Evolutionary conservation across 2,113 vertebrate species (phyloP).

Genomic region (Microtus pennsylvanicus): DNA sequence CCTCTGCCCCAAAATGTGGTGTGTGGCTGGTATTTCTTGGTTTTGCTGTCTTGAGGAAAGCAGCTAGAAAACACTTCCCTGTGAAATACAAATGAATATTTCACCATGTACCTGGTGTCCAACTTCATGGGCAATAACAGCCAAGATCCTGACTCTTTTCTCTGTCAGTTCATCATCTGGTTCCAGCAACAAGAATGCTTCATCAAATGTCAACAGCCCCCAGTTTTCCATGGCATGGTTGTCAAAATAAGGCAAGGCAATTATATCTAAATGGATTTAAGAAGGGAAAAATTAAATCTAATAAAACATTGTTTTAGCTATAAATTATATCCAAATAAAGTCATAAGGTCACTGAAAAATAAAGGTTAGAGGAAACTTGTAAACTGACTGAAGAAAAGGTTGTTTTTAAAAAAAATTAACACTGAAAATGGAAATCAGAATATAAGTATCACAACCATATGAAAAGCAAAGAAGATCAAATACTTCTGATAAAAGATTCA

Average conservation of each 20-base stretch:
- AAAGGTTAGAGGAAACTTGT: slow-evolving; percentile 29
- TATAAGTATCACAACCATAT: background rate
- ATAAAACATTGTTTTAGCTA: slow-evolving; percentile 22
- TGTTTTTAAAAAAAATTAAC: background rate
- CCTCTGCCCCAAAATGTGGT: background rate
- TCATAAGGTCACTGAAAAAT: slow-evolving; percentile 43
- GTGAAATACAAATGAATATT: slow-evolving; percentile 76
- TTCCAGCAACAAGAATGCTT: slow-evolving; percentile 80
- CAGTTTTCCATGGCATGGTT: slow-evolving; percentile 89
- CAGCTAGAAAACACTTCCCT: background rate
- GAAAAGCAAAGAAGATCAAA: slow-evolving; percentile 14
- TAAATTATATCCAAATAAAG: slow-evolving; percentile 47
- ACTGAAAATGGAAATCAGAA: slow-evolving; percentile 33
- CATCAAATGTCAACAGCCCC: slow-evolving; percentile 88
- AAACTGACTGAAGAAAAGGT: background rate
- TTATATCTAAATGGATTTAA: slow-evolving; percentile 86
- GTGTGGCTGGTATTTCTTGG: background rate
- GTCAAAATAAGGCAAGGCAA: slow-evolving; percentile 86
- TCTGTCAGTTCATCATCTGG: slow-evolving; percentile 76
- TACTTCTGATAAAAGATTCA: background rate
- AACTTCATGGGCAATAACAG: slow-evolving; percentile 87
- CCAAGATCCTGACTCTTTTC: slow-evolving; percentile 76
- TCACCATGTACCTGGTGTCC: slow-evolving; percentile 91
- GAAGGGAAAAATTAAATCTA: slow-evolving; percentile 53
- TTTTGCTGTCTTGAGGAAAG: background rate